These are phyloP conservation scores for Drosophila neonasuta DNA, from an alignment of 2,888 invertebrate species.

Conservation along the genomic window DNA sequence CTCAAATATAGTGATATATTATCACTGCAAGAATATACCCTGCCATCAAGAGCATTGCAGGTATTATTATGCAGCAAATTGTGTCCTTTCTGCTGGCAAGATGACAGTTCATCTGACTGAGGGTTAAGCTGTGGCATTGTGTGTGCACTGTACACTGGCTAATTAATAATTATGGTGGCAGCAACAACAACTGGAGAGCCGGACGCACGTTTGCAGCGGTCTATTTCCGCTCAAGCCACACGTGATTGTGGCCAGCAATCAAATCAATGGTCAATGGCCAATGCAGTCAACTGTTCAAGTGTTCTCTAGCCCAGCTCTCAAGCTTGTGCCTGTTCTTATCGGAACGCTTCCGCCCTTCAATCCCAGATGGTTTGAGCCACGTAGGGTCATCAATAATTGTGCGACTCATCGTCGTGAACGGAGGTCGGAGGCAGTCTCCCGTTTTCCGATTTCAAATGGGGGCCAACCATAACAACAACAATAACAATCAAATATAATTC, in stretches of 20 bases:
- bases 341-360: constrained; percentile 61
- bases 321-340: constrained; percentile 41
- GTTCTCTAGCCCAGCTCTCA: not conserved
- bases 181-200: constrained; percentile 14
- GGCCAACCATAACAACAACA: constrained; percentile 17
- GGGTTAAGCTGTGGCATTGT: not conserved
- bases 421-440: not conserved
- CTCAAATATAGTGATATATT: no score
- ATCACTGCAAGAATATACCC: no score
- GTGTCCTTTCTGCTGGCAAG: constrained; percentile 6
- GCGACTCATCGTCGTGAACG: constrained; percentile 28
- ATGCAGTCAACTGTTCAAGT: constrained; percentile 3
- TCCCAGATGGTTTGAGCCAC: constrained; percentile 6
- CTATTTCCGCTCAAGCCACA: constrained; percentile 35
- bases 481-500: constrained; percentile 71
- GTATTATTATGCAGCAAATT: constrained; percentile 3
- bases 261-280: constrained; percentile 6
- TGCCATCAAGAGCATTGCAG: no score
- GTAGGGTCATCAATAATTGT: constrained; percentile 38
- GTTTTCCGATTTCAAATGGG: constrained; percentile 4
- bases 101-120: not conserved
- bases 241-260: constrained; percentile 20
- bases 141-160: not conserved
- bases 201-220: constrained; percentile 42
- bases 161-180: constrained; percentile 24